Percentiles rank a stretch among this genome's conserved stretches.
Evolutionary conservation across 2,113 vertebrate genomes (phyloP).

Genomic region (Rhadina sibilatrix): DNA sequence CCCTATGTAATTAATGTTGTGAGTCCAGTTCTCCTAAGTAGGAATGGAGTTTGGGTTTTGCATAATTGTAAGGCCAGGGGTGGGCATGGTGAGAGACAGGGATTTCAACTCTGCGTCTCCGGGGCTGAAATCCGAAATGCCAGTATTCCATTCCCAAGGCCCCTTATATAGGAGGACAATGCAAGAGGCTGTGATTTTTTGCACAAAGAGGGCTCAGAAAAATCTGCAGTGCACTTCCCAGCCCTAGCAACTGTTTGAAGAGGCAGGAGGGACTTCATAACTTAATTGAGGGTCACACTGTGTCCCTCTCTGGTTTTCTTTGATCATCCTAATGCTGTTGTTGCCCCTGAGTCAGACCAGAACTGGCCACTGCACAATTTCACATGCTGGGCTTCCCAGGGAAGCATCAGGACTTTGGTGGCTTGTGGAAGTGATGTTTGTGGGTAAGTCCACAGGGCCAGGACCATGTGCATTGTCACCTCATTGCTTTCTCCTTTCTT

Average conservation of each 20-base stretch:
- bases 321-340: not conserved
- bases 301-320: not conserved
- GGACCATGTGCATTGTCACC: accelerated
- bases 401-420: not conserved
- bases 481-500: not conserved
- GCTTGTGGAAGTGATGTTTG: not conserved
- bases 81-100: not conserved
- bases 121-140: not conserved
- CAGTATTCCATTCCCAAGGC: not conserved
- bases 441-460: not conserved
- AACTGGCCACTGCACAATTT: accelerated
- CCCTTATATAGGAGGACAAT: accelerated
- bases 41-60: not conserved
- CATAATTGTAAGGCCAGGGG: not conserved
- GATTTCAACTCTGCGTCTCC: not conserved
- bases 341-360: not conserved
- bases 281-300: not conserved
- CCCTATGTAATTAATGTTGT: not conserved
- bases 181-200: accelerated
- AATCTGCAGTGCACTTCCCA: not conserved
- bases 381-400: not conserved
- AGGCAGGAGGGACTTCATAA: not conserved
- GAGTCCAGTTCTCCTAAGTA: not conserved
- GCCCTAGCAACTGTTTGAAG: not conserved
- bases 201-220: not conserved